Percentiles rank a stretch among this genome's conserved stretches.
Conservation (phyloP, 2,888 invertebrate species). For the Epistrophe eligans region DNA sequence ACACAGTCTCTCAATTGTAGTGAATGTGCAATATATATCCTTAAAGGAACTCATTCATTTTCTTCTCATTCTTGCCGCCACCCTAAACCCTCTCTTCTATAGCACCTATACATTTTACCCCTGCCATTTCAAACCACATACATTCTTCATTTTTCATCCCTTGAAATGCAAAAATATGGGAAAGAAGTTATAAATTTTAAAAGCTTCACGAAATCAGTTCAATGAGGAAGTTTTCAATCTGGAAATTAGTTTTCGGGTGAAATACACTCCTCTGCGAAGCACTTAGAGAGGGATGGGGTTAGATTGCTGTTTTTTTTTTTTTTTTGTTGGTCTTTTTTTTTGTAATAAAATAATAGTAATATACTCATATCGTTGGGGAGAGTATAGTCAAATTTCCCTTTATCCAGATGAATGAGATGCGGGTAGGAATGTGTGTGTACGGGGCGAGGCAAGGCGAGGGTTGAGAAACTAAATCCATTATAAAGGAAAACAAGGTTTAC, state of each 20-base stretch:
- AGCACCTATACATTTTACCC: background rate
- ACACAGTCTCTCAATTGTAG: slow-evolving; percentile 71
- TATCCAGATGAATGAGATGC: slow-evolving; percentile 41
- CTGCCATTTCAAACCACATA: slow-evolving; percentile 33
- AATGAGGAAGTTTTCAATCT: slow-evolving; percentile 78
- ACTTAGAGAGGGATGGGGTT: background rate
- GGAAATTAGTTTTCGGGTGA: slow-evolving; percentile 77
- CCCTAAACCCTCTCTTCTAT: background rate
- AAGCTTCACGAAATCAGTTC: slow-evolving; percentile 77
- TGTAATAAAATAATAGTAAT: slow-evolving; percentile 71
- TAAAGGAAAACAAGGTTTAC: slow-evolving; percentile 61
- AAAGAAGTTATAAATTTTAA: slow-evolving; percentile 78
- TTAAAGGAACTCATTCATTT: slow-evolving; percentile 74
- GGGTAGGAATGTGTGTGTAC: background rate
- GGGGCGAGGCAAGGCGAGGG: too few species aligned
- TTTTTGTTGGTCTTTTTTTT: slow-evolving; percentile 28
- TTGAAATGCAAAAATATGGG: slow-evolving; percentile 62
- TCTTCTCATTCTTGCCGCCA: slow-evolving; percentile 33
- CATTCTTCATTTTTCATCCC: slow-evolving; percentile 71
- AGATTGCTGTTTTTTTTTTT: slow-evolving; percentile 4
- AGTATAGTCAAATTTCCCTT: slow-evolving; percentile 53
- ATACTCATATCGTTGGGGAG: slow-evolving; percentile 47
- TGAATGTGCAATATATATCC: slow-evolving; percentile 75
- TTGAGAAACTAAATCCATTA: slow-evolving; percentile 70
- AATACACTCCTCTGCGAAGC: slow-evolving; percentile 42